These are phyloP conservation scores for Trachemys scripta DNA, from an alignment of 2,113 vertebrate genomes.

Conservation along the genomic window DNA sequence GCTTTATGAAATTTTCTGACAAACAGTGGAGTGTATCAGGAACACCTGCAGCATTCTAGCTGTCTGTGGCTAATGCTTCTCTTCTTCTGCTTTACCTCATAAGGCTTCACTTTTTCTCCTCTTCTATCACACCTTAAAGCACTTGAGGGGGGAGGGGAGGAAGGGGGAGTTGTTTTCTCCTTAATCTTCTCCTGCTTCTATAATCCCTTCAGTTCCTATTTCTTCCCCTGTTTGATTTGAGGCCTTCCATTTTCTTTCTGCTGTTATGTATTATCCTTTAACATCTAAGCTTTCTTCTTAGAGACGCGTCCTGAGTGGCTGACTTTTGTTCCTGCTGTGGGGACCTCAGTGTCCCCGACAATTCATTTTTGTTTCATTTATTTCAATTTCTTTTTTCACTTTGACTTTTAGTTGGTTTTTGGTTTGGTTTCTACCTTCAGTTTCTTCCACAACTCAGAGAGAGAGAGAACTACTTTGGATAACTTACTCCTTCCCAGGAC, in stretches of 20 bases:
- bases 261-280: neutral
- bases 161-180: neutral
- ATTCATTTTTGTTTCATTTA: neutral
- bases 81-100: neutral
- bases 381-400: neutral
- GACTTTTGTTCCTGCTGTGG: neutral
- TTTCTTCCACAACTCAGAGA: neutral
- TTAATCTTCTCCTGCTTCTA: neutral
- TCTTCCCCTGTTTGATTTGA: neutral
- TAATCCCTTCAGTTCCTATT: neutral
- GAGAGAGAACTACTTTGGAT: neutral
- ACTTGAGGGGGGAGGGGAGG: neutral
- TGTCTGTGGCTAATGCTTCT: neutral
- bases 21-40: neutral
- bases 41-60: neutral
- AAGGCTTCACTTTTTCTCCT: neutral
- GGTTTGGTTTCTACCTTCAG: neutral
- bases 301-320: neutral
- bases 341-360: neutral
- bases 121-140: neutral
- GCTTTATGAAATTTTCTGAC: neutral
- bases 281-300: accelerated
- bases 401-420: neutral
- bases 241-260: neutral
- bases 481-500: neutral